Base-by-base conservation (phyloP, 2,888 invertebrate genomes). In the Drosophila robusta region DNA sequence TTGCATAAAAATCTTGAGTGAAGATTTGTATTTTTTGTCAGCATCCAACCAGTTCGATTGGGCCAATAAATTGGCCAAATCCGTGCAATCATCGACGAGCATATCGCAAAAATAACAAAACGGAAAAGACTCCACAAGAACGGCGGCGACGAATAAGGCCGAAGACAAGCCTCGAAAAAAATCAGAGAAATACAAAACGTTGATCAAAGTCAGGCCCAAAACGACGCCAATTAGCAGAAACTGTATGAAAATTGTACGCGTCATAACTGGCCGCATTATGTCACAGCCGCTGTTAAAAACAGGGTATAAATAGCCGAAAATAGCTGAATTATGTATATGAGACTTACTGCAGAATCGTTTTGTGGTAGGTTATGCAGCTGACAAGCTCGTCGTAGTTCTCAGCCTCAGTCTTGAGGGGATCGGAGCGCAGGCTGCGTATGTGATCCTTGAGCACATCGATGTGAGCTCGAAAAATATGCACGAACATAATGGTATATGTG, bases 21-120 rank as follows among this genome's bases (percentile, higher is more conserved):
- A 14, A 0, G 72, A 49, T n/a, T 67, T 72, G 8, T 72, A 75
- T 32, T 22, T 58, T 0, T 36, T 72, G 3, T 63, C 49, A 1
- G 75, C 58, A 26, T 38, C 67, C 9, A 72, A 12, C 75, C 75
- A 75, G 14, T 72, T 12, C 0, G 73, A 78, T 8, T 75, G 42
- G 0, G 1, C 45, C 18, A 75, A 7, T 3, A 57, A 9, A 18
- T 60, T 39, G 14, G 71, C 49, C 22, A 83, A 8, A 0, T 79
- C 68, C 9, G 52, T 38, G 7, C 65, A 60, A 6, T 88, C 89
- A 0, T 71, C 61, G 6, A 54, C 57, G 0, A 84, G 58, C 5
- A 65, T 24, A 18, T 84, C 71, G 41, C 89, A 84, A 3, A 64
- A 38, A 7, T 80, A 86, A 44, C 89, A 88, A 7, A 84, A 86